Conservation (phyloP, 2,113 vertebrate species). For the Nanorana parkeri region DNA sequence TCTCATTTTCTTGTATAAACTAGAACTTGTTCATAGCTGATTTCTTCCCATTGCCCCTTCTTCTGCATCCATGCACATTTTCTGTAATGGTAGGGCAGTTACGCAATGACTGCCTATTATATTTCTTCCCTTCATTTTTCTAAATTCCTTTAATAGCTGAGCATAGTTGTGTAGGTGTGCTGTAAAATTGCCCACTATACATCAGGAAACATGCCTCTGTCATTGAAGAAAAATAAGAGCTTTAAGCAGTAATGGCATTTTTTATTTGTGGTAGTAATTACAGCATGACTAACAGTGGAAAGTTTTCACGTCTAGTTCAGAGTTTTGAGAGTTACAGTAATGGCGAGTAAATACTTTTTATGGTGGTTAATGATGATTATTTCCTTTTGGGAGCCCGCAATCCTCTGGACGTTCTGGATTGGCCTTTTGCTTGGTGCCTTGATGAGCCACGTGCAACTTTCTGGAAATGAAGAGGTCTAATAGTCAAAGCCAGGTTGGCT, state of each 20-base stretch:
- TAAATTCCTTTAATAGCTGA: not conserved
- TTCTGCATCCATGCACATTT: not conserved
- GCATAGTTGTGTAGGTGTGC: slow-evolving; percentile 12
- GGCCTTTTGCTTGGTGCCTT: not conserved
- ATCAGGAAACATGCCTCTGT: not conserved
- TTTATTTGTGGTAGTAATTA: slow-evolving; percentile 41
- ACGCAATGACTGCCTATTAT: slow-evolving; percentile 31
- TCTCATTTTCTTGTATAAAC: not conserved
- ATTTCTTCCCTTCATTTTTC: not conserved
- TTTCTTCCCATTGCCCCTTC: not conserved
- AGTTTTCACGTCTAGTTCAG: slow-evolving; percentile 26
- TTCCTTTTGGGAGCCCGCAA: slow-evolving; percentile 23
- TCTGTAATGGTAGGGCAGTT: slow-evolving; percentile 5
- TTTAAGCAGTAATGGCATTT: slow-evolving; percentile 30
- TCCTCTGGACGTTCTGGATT: slow-evolving; percentile 16
- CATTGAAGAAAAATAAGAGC: not conserved
- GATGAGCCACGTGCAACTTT: slow-evolving; percentile 8
- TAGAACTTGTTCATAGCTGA: not conserved
- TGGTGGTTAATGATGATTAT: slow-evolving; percentile 41
- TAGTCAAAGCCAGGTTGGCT: not conserved
- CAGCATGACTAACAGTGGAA: slow-evolving; percentile 36
- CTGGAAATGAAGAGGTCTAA: slow-evolving; percentile 8
- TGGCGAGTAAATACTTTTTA: slow-evolving; percentile 20
- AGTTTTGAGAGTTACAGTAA: slow-evolving; percentile 22
- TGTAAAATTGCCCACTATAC: not conserved